Evolutionary conservation across 2,113 vertebrate species (phyloP), one percentile per base, ranked within the genome.

Genomic region (Hydrolagus affinis): DNA sequence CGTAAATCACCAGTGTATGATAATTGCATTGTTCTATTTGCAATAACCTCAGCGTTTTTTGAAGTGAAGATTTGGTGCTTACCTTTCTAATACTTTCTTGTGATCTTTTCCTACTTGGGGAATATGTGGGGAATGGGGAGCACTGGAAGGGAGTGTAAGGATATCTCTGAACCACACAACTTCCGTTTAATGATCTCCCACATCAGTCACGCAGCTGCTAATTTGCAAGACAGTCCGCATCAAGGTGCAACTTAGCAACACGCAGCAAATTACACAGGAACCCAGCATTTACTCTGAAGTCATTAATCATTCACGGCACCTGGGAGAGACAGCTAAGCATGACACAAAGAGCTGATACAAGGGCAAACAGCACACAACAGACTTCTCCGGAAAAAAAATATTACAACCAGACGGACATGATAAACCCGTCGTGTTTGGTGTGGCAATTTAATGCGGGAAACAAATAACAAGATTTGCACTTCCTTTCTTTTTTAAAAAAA

Each of bases 251-350:
- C 21, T 87, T 60, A 85, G 62, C 23, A 90, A 12, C 17, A 8
- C 15, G 3, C 30, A 17, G n/a, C 83, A 89, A 89, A 90, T 88
- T 87, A 89, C 91, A 90, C 56, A 86, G 85, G 90, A 89, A 0
- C 8, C 0, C 62, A 86, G 71, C 75, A 86, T 0, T 60, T 0
- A 73, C 21, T 85, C 19, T 2, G 87, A 80, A 68, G 86, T 86
- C 69, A 89, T 86, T 89, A 88, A 87, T 89, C 88, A 90, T 70
- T 87, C 0, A 19, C 80, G 68, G 71, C 86, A 86, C 87, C 69
- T 89, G 86, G 85, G 87, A 19, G 86, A 87, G 73, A 68, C 85
- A 89, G 85, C n/a, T 75, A 86, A 32, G 89, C 23, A 88, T 17
- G 72, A 85, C 23, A 88, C 66, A 86, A 68, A 89, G 87, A 87